These are phyloP conservation scores for Drosophila ficusphila DNA, from an alignment of 1,140 invertebrate species.

Conservation along the genomic window DNA sequence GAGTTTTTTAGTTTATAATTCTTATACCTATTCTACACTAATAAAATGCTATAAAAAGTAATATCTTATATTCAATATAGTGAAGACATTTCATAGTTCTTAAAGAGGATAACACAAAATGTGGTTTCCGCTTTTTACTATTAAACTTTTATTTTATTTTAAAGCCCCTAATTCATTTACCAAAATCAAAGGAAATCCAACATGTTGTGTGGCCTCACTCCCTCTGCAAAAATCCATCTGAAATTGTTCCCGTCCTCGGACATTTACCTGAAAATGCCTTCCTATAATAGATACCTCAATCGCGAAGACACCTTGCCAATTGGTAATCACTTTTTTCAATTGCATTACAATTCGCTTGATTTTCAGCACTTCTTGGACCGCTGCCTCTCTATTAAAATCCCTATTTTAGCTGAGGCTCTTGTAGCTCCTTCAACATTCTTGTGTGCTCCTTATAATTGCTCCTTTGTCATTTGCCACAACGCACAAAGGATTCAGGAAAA, in stretches of 20 bases:
- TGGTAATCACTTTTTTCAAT: constrained; percentile 61
- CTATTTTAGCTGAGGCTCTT: background rate
- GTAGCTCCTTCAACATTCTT: constrained; percentile 15
- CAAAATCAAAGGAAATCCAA: constrained; percentile 8
- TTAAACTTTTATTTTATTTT: constrained; percentile 4
- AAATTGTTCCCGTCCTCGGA: constrained; percentile 27
- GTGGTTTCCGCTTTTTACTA: background rate
- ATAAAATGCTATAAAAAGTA: too few relatives aligned
- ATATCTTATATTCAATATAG: too few relatives aligned
- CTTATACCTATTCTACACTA: too few relatives aligned
- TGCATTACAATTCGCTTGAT: constrained; percentile 60
- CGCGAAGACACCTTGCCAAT: constrained; percentile 42
- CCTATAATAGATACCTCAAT: background rate
- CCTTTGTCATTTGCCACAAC: constrained; percentile 77
- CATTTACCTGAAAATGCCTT: constrained; percentile 26
- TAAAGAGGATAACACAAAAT: too few relatives aligned
- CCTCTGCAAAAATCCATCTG: constrained; percentile 7
- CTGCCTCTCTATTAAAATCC: constrained; percentile 19
- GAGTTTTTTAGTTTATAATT: too few relatives aligned
- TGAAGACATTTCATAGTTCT: too few relatives aligned
- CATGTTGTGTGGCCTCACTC: constrained; percentile 18
- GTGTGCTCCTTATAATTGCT: constrained; percentile 70
- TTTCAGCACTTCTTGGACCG: constrained; percentile 48
- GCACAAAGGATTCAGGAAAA: constrained; percentile 24
- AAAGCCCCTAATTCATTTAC: constrained; percentile 6